Conservation (phyloP, 2,797 vertebrate species). For the Tolypeutes matacus region DNA sequence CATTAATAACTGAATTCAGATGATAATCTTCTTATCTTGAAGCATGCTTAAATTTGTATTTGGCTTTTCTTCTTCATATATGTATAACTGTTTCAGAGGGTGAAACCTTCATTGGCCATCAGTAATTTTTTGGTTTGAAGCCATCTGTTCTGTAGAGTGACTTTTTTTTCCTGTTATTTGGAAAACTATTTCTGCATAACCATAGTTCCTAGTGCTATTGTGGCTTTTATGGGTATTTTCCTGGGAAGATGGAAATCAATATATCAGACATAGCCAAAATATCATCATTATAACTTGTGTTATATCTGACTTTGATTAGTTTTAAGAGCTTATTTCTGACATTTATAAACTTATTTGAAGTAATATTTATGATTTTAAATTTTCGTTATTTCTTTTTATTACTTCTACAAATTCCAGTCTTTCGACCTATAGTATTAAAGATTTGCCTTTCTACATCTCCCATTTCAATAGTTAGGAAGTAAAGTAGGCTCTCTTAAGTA, state of each 20-base stretch:
- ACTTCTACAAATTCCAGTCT: slow-evolving; percentile 31
- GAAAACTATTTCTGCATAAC: not conserved
- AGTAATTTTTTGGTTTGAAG: slow-evolving; percentile 35
- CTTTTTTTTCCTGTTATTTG: slow-evolving; percentile 49
- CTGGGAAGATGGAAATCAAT: slow-evolving; percentile 52
- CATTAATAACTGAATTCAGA: slow-evolving; percentile 23
- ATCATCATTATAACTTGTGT: slow-evolving; percentile 46
- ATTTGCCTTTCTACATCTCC: slow-evolving; percentile 25
- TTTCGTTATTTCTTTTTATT: slow-evolving; percentile 16
- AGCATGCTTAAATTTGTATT: slow-evolving; percentile 45
- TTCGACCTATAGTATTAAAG: not conserved
- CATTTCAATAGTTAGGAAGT: slow-evolving; percentile 57
- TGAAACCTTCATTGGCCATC: not conserved
- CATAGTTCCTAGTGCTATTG: slow-evolving; percentile 17
- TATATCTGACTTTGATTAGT: slow-evolving; percentile 25
- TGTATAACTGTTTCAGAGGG: not conserved
- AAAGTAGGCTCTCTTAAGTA: slow-evolving; percentile 34
- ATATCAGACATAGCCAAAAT: slow-evolving; percentile 13
- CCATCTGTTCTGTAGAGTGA: not conserved
- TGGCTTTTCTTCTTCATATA: not conserved
- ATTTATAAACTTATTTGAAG: slow-evolving; percentile 52
- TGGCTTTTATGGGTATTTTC: slow-evolving; percentile 53
- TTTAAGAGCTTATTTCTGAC: slow-evolving; percentile 36
- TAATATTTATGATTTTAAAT: slow-evolving; percentile 54
- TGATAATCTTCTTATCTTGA: slow-evolving; percentile 44